phyloP scores from a whole-genome alignment of 2,113 vertebrate genomes.

The Leptobrachium leishanense region DNA sequence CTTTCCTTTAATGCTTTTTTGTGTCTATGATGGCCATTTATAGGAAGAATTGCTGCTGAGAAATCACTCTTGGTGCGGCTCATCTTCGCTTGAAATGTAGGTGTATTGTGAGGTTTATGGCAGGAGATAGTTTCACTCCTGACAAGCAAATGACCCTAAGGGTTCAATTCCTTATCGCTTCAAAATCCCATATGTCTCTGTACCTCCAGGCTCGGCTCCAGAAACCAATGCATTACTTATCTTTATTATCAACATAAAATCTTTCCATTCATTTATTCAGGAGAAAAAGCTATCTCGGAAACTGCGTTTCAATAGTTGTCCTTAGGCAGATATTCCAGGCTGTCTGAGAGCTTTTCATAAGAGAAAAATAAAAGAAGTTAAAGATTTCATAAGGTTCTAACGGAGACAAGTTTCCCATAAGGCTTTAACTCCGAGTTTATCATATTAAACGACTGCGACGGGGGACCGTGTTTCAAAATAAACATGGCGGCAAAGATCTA shows the following conservation, averaged over 20 bases:
- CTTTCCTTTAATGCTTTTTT: neutral
- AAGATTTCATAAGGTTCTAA: constrained; percentile 59
- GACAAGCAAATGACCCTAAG: constrained; percentile 63
- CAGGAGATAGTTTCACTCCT: constrained; percentile 59
- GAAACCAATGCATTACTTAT: constrained; percentile 65
- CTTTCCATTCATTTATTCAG: constrained; percentile 65
- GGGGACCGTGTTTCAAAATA: constrained; percentile 18
- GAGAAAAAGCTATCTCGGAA: constrained; percentile 63
- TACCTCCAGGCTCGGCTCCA: constrained; percentile 60
- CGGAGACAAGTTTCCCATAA: constrained; percentile 42
- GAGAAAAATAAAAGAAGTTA: constrained; percentile 59
- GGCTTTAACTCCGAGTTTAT: constrained; percentile 34
- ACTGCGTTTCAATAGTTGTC: constrained; percentile 58
- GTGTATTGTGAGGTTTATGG: constrained; percentile 56
- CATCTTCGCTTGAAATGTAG: constrained; percentile 54
- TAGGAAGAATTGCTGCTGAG: constrained; percentile 25
- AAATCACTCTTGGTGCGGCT: constrained; percentile 41
- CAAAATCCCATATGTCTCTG: constrained; percentile 63
- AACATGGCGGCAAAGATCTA: neutral
- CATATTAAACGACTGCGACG: constrained; percentile 15
- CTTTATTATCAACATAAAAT: constrained; percentile 71
- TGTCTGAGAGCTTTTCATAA: constrained; percentile 58
- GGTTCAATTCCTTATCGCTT: constrained; percentile 67
- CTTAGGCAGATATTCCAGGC: constrained; percentile 63
- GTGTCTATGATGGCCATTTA: constrained; percentile 33